Conservation (phyloP, 2,888 invertebrate species). For the Glaucopsyche alexis region DNA sequence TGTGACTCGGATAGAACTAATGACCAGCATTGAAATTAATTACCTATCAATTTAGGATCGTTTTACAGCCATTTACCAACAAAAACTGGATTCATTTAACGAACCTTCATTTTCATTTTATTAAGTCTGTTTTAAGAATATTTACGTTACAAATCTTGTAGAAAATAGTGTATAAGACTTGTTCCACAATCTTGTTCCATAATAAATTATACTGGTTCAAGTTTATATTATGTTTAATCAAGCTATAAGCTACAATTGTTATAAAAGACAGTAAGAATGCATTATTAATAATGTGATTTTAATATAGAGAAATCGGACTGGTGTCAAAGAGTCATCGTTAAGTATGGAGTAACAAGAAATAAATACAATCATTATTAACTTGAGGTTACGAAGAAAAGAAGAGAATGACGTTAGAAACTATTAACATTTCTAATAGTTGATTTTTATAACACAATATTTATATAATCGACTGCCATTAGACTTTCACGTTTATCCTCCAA, state of each 20-base stretch:
- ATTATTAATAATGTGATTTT: not conserved
- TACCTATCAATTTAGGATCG: not conserved
- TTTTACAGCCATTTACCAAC: too few species aligned
- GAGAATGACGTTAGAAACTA: not conserved
- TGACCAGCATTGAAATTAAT: not conserved
- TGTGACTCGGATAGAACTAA: not conserved
- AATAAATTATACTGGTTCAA: too few species aligned
- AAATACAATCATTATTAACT: not conserved
- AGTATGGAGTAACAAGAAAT: not conserved
- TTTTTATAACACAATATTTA: not conserved
- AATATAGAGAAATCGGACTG: constrained; percentile 6
- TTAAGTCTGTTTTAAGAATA: too few species aligned
- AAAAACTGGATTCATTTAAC: too few species aligned
- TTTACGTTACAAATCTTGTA: too few species aligned
- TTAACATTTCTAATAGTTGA: not conserved
- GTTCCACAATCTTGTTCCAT: too few species aligned
- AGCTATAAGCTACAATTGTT: too few species aligned
- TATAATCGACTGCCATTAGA: not conserved
- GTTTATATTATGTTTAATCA: not conserved
- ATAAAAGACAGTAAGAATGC: too few species aligned
- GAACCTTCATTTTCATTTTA: too few species aligned
- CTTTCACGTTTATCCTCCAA: not conserved
- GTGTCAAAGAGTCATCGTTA: constrained; percentile 22
- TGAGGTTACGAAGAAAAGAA: constrained; percentile 7
- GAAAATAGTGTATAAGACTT: too few species aligned